Evolutionary conservation across 2,113 vertebrate genomes (phyloP).

Genomic region (Nyctibius bracteatus): DNA sequence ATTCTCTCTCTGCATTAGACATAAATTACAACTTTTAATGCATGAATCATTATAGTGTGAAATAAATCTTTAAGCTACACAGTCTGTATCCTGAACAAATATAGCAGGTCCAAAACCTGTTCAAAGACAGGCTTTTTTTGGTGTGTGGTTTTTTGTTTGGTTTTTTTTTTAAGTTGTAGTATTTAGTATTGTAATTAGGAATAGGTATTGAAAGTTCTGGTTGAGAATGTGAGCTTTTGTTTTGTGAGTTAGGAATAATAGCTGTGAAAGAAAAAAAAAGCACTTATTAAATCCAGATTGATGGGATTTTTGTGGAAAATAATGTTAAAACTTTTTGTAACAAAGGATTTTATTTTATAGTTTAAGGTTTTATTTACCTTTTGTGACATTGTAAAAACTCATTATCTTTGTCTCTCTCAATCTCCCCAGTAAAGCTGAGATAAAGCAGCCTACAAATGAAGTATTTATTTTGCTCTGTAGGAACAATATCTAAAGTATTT

Average conservation of each 20-base stretch:
- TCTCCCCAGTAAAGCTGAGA: conserved; percentile 40
- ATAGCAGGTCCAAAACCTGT: not conserved
- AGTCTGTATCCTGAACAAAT: not conserved
- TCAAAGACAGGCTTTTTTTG: not conserved
- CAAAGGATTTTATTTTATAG: conserved; percentile 12
- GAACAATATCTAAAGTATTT: not conserved
- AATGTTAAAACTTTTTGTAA: not conserved
- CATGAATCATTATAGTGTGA: not conserved
- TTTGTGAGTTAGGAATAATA: not conserved
- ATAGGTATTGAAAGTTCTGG: not conserved
- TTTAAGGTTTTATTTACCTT: conserved; percentile 59
- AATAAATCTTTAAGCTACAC: not conserved
- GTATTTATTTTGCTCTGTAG: not conserved
- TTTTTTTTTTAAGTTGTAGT: not conserved
- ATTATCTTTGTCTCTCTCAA: conserved; percentile 41
- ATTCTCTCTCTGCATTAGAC: not conserved
- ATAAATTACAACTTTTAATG: not conserved
- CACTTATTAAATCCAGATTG: not conserved
- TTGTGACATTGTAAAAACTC: conserved; percentile 46
- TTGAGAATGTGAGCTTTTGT: not conserved
- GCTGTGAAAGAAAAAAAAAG: not conserved
- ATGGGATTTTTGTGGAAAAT: not conserved
- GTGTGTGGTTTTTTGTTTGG: not conserved
- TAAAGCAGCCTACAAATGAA: conserved; percentile 38
- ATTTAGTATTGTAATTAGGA: not conserved